Percentiles rank a stretch among this genome's conserved stretches.
Conservation (phyloP, 2,797 vertebrate species). For the Percopsis omiscomaycus region DNA sequence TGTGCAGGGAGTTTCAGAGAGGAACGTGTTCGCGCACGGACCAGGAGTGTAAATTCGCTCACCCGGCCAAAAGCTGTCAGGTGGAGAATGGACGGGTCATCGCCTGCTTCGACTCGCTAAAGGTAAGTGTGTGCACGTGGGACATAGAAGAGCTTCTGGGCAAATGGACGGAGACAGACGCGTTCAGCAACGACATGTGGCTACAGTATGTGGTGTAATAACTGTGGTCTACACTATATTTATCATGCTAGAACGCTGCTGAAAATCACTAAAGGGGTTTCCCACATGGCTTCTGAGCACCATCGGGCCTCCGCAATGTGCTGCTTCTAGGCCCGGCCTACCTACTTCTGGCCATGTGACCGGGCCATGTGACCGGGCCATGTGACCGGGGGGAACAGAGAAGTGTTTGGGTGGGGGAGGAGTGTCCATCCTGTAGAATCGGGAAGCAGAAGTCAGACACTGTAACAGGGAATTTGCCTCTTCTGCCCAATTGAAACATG, state of each 20-base stretch:
- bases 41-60: conserved; percentile 97
- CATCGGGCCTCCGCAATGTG: conserved; percentile 67
- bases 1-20: conserved; percentile 98
- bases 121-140: conserved; percentile 78
- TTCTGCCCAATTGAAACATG: conserved; percentile 9
- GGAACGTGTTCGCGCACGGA: conserved; percentile 95
- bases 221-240: conserved; percentile 11
- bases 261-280: conserved; percentile 10
- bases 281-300: background rate
- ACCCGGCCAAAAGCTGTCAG: conserved; percentile 95
- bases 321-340: conserved; percentile 34
- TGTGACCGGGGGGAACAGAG: background rate
- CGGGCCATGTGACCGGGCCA: conserved; percentile 51
- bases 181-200: conserved; percentile 16
- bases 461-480: conserved; percentile 32
- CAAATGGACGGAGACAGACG: conserved; percentile 9
- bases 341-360: conserved; percentile 72
- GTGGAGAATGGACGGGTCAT: conserved; percentile 99
- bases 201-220: conserved; percentile 31
- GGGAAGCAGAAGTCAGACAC: conserved; percentile 47
- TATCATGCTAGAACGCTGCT: conserved; percentile 20
- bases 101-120: conserved; percentile 98
- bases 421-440: conserved; percentile 26
- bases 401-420: background rate
- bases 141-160: background rate